Base-by-base conservation (phyloP, 2,888 invertebrate genomes). In the Antitype chi region DNA sequence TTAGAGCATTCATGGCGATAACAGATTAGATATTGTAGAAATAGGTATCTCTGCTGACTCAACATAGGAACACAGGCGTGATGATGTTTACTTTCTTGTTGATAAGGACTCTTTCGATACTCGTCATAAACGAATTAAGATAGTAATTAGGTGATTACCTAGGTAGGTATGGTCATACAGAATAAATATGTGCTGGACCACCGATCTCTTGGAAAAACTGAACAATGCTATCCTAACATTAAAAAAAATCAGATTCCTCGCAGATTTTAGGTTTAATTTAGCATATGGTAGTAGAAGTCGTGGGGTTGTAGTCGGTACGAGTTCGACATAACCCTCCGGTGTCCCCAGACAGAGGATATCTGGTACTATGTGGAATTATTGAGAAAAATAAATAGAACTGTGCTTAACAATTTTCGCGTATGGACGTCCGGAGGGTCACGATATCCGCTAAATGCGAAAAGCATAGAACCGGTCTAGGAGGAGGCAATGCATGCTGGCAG, bases 1-100 rank as follows among this genome's bases (percentile, higher is more conserved):
- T 55, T 62, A 47, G 28, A 74, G 28, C 28, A 43, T 74, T 62
- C 32, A 62, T 75, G 6, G 23, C 52, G 53, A 62, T 62, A 74
- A 47, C 75, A 8, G 69, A 69, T 73, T 70, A 70, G 57, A 70
- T 32, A 73, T 32, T 13, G 5, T n/a, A 32, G 43, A 47, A 13
- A 47, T 11, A 13, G 43, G 11, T 47, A 47, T 47, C 43, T 47
- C 43, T 47, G 43, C 32, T 73, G 70, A 69, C 55, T 55, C 17
- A 49, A 17, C 49, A 8, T 47, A 47, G 43, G 11, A 47, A 47
- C 43, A 13, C 13, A 13, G 23, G 53, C 23, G 2, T 53, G 23
- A 53, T 53, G 53, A 53, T 23, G 23, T 9, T 53, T 53, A 53
- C 23, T 53, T 23, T 53, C 3, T 53, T 23, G 9, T 53, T 23